Evolutionary conservation across 2,113 vertebrate species (phyloP).

Genomic region (Apeltes quadracus): DNA sequence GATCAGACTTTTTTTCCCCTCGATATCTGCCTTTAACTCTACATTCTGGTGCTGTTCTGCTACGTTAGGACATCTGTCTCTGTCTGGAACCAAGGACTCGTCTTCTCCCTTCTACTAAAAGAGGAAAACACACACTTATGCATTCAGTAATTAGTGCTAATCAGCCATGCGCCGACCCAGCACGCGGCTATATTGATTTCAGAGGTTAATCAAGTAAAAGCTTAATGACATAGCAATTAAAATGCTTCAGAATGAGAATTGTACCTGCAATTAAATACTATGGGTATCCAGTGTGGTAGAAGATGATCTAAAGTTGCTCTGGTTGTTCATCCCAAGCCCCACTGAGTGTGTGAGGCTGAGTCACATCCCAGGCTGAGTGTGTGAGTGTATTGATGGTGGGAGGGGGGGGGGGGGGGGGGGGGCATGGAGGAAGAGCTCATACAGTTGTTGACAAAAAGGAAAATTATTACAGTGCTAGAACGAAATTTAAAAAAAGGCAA

Average conservation of each 20-base stretch:
- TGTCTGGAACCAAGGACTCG: conserved; percentile 6
- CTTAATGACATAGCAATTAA: conserved; percentile 64
- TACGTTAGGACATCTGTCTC: neutral
- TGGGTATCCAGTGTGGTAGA: conserved; percentile 18
- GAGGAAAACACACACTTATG: conserved; percentile 47
- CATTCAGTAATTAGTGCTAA: conserved; percentile 60
- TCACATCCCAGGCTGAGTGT: neutral
- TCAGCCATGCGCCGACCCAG: conserved; percentile 53
- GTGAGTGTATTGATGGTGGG: neutral
- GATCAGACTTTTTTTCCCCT: neutral
- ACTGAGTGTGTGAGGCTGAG: no score
- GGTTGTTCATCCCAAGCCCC: neutral
- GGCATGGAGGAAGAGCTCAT: neutral
- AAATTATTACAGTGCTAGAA: neutral
- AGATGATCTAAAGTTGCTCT: conserved; percentile 15
- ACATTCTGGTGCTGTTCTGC: neutral
- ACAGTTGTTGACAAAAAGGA: neutral
- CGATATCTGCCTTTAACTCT: neutral
- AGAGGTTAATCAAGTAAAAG: conserved; percentile 57
- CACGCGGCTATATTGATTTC: conserved; percentile 61
- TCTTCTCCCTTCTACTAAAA: conserved; percentile 16
- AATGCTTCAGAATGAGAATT: conserved; percentile 53
- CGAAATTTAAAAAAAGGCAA: conserved; percentile 6
- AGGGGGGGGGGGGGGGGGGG: no score
- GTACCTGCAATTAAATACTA: conserved; percentile 47